Evolutionary conservation across 1,140 invertebrate genomes (phyloP).

Genomic region (Oedothorax gibbosus): DNA sequence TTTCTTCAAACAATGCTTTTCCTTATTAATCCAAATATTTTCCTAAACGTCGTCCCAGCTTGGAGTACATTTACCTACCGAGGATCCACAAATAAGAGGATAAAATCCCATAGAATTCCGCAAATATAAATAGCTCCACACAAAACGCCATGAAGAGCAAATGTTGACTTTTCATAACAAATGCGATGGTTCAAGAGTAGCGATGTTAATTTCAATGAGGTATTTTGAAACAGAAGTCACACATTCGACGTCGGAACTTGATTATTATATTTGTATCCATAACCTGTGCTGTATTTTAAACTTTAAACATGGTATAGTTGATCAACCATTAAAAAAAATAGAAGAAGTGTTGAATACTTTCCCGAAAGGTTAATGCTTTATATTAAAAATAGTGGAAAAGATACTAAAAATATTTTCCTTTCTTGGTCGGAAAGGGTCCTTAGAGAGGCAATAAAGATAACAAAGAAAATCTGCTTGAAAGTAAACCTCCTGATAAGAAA

Average conservation of each 20-base stretch:
- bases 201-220: constrained; percentile 45
- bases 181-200: background rate
- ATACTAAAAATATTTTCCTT: background rate
- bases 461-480: constrained; percentile 23
- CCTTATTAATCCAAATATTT: too few species aligned
- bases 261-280: background rate
- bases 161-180: constrained; percentile 33
- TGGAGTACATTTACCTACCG: too few species aligned
- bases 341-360: background rate
- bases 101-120: too few species aligned
- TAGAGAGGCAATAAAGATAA: constrained; percentile 9
- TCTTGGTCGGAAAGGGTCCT: background rate
- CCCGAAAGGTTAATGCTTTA: background rate
- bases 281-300: background rate
- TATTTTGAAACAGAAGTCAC: background rate
- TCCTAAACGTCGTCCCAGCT: too few species aligned
- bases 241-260: background rate
- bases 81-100: too few species aligned
- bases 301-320: background rate
- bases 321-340: background rate
- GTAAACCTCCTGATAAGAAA: constrained; percentile 25
- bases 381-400: constrained; percentile 26
- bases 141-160: background rate
- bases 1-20: too few species aligned
- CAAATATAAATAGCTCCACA: too few species aligned